A percentile compares a stretch with the other conserved stretches of the same genome.
phyloP scores from a whole-genome alignment of 1,140 invertebrate genomes.

The Achatina immaculata region DNA sequence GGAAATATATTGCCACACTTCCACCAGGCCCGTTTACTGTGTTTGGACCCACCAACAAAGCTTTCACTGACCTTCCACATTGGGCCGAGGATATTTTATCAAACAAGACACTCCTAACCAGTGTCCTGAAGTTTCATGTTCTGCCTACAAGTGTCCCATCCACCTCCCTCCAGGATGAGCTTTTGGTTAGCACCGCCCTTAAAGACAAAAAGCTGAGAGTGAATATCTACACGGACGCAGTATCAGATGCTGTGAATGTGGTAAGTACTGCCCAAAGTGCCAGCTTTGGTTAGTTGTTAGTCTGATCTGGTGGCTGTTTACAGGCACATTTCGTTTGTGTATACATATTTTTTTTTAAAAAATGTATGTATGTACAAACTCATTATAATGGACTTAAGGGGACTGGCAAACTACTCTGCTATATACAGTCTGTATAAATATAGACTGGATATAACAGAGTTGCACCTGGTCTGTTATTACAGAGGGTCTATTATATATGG shows the following conservation, averaged over 20 bases:
- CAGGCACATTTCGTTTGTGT: too few relatives aligned
- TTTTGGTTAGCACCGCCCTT: constrained; percentile 77
- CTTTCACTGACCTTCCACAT: constrained; percentile 79
- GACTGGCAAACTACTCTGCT: too few relatives aligned
- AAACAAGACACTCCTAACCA: constrained; percentile 75
- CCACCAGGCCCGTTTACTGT: constrained; percentile 79
- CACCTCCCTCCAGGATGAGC: constrained; percentile 64
- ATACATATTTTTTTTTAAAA: too few relatives aligned
- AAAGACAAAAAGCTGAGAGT: constrained; percentile 81
- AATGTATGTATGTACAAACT: too few relatives aligned
- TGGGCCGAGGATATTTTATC: constrained; percentile 76
- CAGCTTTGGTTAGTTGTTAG: too few relatives aligned
- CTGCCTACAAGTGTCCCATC: constrained; percentile 36
- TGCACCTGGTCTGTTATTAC: too few relatives aligned
- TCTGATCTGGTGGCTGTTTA: too few relatives aligned
- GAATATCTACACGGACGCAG: constrained; percentile 48
- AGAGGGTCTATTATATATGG: too few relatives aligned
- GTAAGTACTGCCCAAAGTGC: neutral
- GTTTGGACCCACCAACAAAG: constrained; percentile 87
- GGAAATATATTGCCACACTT: neutral
- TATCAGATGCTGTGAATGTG: constrained; percentile 13
- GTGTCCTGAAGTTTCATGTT: constrained; percentile 46
- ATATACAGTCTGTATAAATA: too few relatives aligned
- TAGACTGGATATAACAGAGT: too few relatives aligned
- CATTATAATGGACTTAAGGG: too few relatives aligned